Evolutionary conservation across 2,888 invertebrate genomes (phyloP).

Genomic region (Leucoma salicis): DNA sequence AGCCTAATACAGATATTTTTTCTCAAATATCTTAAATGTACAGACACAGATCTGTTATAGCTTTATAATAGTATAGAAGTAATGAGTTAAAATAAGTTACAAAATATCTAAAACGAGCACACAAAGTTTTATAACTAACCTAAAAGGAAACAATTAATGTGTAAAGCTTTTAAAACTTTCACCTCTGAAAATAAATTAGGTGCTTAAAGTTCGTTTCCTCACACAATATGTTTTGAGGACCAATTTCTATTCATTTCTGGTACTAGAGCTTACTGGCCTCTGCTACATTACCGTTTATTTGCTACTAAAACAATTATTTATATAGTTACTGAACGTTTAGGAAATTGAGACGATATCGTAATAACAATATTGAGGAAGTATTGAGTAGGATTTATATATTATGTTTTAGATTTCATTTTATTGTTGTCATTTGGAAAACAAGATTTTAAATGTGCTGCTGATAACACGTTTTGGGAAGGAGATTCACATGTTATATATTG

Average conservation of each 20-base stretch:
- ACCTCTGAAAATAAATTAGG: background rate
- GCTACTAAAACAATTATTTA: constrained; percentile 49
- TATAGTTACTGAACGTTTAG: constrained; percentile 17
- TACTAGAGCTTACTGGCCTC: constrained; percentile 39
- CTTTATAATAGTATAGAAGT: too few relatives aligned
- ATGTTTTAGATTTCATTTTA: background rate
- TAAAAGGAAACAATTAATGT: too few relatives aligned
- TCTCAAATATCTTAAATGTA: too few relatives aligned
- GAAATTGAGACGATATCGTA: constrained; percentile 26
- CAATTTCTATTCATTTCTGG: constrained; percentile 53
- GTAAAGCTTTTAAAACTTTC: constrained; percentile 2
- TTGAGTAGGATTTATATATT: background rate
- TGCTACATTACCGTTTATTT: constrained; percentile 29
- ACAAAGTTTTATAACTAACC: too few relatives aligned
- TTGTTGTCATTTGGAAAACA: too few relatives aligned
- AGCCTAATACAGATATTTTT: too few relatives aligned
- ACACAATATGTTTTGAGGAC: constrained; percentile 28
- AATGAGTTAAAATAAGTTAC: too few relatives aligned
- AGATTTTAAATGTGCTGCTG: too few relatives aligned
- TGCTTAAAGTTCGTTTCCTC: constrained; percentile 1
- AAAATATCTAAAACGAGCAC: too few relatives aligned
- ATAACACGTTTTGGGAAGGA: too few relatives aligned
- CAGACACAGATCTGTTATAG: too few relatives aligned
- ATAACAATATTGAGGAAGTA: constrained; percentile 1
- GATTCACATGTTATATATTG: too few relatives aligned